A percentile compares a stretch with the other conserved stretches of the same genome.
Evolutionary conservation across 1,140 invertebrate genomes (phyloP).

Genomic region (Geopemphigus sp.): DNA sequence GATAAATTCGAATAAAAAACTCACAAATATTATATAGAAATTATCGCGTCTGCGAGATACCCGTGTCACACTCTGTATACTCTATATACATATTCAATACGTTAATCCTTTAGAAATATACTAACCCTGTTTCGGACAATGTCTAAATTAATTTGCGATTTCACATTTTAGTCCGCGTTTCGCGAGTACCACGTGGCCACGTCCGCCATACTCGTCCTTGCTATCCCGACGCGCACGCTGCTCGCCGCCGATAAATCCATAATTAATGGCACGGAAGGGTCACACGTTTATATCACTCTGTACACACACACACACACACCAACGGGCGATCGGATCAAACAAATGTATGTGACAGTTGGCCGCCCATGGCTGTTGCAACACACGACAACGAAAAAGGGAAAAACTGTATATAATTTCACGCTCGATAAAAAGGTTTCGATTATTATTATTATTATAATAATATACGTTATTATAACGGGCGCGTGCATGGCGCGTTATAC

Average conservation of each 20-base stretch:
- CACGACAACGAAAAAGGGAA: not conserved
- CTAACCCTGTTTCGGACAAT: constrained; percentile 8
- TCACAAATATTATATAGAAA: too few species aligned
- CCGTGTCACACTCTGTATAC: too few species aligned
- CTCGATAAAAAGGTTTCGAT: constrained; percentile 14
- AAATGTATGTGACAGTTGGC: constrained; percentile 1
- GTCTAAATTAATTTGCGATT: constrained; percentile 28
- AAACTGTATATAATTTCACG: constrained; percentile 12
- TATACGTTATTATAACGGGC: too few species aligned
- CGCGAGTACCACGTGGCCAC: not conserved
- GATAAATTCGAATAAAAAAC: too few species aligned
- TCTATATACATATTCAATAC: too few species aligned
- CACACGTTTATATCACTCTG: too few species aligned
- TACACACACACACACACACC: not conserved
- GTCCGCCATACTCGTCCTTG: not conserved
- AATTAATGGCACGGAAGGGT: constrained; percentile 10
- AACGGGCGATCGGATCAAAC: not conserved
- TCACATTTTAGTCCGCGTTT: constrained; percentile 6
- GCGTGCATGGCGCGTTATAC: not conserved
- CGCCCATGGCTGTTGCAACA: not conserved
- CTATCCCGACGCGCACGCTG: too few species aligned
- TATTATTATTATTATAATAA: not conserved
- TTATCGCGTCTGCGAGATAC: too few species aligned
- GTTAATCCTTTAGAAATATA: not conserved
- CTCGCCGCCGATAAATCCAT: constrained; percentile 15